A percentile compares a stretch with the other conserved stretches of the same genome.
Conservation (phyloP, 2,797 vertebrate species). For the Sebastes wilsoni region DNA sequence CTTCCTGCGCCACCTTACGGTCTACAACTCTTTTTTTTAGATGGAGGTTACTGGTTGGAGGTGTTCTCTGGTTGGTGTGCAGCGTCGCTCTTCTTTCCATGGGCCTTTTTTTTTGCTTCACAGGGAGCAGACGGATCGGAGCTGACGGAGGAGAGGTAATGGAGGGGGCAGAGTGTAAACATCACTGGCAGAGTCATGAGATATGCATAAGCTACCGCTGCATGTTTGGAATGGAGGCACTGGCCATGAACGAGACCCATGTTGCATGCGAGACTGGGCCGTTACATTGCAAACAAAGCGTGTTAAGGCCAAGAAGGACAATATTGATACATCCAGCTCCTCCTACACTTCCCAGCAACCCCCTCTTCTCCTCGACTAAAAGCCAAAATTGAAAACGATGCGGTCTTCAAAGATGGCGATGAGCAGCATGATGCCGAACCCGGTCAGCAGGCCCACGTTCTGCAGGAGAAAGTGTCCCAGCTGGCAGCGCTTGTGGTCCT, state of each 20-base stretch:
- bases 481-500: constrained; percentile 93
- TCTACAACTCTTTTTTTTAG: not conserved
- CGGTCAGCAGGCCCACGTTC: constrained; percentile 94
- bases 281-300: constrained; percentile 53
- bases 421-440: constrained; percentile 96
- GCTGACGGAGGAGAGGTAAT: constrained; percentile 3
- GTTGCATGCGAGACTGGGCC: constrained; percentile 66
- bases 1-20: not conserved
- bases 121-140: constrained; percentile 15
- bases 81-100: not conserved
- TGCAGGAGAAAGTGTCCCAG: constrained; percentile 95
- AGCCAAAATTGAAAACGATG: constrained; percentile 92
- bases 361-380: constrained; percentile 73
- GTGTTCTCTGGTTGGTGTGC: not conserved
- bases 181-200: constrained; percentile 51
- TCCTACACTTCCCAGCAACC: not conserved
- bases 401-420: constrained; percentile 98
- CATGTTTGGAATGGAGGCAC: constrained; percentile 55
- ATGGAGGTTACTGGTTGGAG: not conserved
- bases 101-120: constrained; percentile 1
- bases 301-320: constrained; percentile 65
- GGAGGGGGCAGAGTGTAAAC: constrained; percentile 54
- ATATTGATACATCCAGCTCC: constrained; percentile 32
- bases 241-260: constrained; percentile 52
- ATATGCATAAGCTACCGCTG: constrained; percentile 50